These are phyloP conservation scores for Apis dorsata DNA, from an alignment of 1,140 invertebrate species.

Conservation along the genomic window DNA sequence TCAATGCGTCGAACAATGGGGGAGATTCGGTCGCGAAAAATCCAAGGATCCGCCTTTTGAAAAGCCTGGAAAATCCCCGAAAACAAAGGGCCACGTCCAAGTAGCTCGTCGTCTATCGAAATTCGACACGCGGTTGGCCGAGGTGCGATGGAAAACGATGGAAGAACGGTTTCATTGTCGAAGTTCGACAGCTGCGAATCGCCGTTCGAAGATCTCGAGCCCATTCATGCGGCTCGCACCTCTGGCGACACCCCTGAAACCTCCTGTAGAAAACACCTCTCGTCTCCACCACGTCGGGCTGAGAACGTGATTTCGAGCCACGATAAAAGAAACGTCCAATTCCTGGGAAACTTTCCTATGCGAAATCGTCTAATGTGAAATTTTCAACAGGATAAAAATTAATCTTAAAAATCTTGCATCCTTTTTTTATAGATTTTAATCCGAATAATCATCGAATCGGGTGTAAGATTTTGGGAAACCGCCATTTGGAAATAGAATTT, in stretches of 20 bases:
- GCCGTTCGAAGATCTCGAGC: background rate
- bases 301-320: background rate
- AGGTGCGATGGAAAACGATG: constrained; percentile 30
- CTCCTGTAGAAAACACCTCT: constrained; percentile 16
- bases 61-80: constrained; percentile 16
- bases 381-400: no score
- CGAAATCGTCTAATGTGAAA: no score
- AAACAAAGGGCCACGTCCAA: constrained; percentile 35
- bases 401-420: no score
- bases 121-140: constrained; percentile 34
- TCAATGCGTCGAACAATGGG: constrained; percentile 14
- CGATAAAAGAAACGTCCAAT: background rate
- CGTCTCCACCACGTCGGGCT: no score
- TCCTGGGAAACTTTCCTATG: background rate
- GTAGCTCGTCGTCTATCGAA: constrained; percentile 36
- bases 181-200: constrained; percentile 43
- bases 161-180: constrained; percentile 33
- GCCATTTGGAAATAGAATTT: no score
- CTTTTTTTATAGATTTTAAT: background rate
- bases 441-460: no score
- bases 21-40: background rate
- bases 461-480: no score
- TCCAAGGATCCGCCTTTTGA: background rate
- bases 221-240: constrained; percentile 37
- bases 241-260: background rate